Conservation (phyloP, 2,113 vertebrate genomes). For the Coregonus clupeaformis region DNA sequence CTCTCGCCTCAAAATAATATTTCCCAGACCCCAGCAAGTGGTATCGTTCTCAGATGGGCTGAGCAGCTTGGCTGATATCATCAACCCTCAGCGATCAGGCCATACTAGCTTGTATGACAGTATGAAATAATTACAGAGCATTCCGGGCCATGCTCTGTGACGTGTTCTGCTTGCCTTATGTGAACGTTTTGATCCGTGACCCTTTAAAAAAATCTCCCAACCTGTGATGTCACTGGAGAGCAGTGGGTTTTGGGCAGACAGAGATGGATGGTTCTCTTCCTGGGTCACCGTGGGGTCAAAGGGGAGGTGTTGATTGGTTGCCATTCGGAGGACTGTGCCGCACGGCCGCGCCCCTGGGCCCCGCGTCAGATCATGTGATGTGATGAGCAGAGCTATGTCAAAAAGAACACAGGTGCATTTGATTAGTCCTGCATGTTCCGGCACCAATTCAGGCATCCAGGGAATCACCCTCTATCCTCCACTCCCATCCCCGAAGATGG, state of each 20-base stretch:
- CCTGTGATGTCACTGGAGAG: slow-evolving; percentile 33
- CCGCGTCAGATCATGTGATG: slow-evolving; percentile 41
- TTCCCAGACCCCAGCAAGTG: slow-evolving; percentile 65
- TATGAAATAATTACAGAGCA: slow-evolving; percentile 46
- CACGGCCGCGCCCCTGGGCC: background rate
- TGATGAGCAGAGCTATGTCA: slow-evolving; percentile 62
- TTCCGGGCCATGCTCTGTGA: slow-evolving; percentile 25
- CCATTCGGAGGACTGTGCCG: slow-evolving; percentile 17
- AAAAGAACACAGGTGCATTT: slow-evolving; percentile 71
- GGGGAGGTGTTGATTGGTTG: slow-evolving; percentile 50
- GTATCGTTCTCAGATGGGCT: slow-evolving; percentile 48
- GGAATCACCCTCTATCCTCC: slow-evolving; percentile 41
- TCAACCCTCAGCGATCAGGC: slow-evolving; percentile 28
- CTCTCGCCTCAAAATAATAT: slow-evolving; percentile 60
- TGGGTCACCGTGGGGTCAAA: slow-evolving; percentile 40
- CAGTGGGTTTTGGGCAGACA: slow-evolving; percentile 8
- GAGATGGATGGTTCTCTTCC: slow-evolving; percentile 42
- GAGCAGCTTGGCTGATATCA: slow-evolving; percentile 49
- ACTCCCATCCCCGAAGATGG: slow-evolving; percentile 24
- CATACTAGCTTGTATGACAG: slow-evolving; percentile 30
- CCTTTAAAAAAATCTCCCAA: background rate
- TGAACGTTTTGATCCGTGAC: slow-evolving; percentile 26
- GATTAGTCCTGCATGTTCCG: slow-evolving; percentile 72
- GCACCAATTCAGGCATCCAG: slow-evolving; percentile 66
- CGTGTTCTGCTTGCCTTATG: slow-evolving; percentile 6